These are phyloP conservation scores for Xylophagus ater DNA, from an alignment of 2,888 invertebrate species.

Conservation along the genomic window DNA sequence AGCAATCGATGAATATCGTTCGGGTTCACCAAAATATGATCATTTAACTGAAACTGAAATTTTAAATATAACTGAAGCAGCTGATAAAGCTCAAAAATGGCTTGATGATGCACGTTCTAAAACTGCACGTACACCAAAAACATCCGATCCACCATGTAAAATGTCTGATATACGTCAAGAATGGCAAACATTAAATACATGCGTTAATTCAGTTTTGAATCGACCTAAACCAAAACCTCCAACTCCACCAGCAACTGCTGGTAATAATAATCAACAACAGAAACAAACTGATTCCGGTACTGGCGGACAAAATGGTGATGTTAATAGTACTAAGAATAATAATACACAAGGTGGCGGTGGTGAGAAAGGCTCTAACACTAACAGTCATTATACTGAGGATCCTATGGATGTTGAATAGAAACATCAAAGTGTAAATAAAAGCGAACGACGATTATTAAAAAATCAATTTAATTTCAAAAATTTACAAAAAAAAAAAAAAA, in stretches of 20 bases:
- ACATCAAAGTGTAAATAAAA: background rate
- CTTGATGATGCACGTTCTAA: conserved; percentile 62
- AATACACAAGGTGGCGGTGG: background rate
- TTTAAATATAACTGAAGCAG: conserved; percentile 57
- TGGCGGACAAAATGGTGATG: conserved; percentile 26
- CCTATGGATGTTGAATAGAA: conserved; percentile 2
- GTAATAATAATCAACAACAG: conserved; percentile 13
- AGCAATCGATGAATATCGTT: conserved; percentile 59
- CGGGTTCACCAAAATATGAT: conserved; percentile 59
- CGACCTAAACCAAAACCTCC: conserved; percentile 82
- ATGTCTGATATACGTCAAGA: conserved; percentile 70
- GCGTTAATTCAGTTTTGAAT: conserved; percentile 66
- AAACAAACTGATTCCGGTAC: conserved; percentile 1
- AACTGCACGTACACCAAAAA: conserved; percentile 52
- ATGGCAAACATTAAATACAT: conserved; percentile 46
- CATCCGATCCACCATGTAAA: conserved; percentile 64
- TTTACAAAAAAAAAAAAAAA: background rate
- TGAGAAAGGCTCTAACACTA: too few species aligned
- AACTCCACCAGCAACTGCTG: conserved; percentile 44
- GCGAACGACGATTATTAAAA: background rate
- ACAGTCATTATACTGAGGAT: background rate
- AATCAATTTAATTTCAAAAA: background rate
- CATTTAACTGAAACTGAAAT: conserved; percentile 77
- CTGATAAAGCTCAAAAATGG: conserved; percentile 68
- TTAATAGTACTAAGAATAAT: conserved; percentile 14